These are phyloP conservation scores for Osmoderma eremita DNA, from an alignment of 2,888 invertebrate species.

Conservation along the genomic window DNA sequence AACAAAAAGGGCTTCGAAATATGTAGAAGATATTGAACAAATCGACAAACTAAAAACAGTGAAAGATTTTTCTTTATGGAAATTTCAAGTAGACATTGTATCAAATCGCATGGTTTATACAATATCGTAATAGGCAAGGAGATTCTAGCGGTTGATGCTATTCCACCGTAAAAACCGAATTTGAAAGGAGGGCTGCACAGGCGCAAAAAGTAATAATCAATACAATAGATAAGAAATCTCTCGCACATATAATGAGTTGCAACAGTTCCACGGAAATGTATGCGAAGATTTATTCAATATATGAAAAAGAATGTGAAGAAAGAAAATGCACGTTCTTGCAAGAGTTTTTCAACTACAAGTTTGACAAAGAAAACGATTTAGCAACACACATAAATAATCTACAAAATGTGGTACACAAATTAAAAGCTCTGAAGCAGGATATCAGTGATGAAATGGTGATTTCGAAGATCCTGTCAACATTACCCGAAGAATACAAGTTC, in stretches of 20 bases:
- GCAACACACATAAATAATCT: conserved; percentile 39
- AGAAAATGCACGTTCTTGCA: conserved; percentile 41
- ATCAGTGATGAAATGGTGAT: no score
- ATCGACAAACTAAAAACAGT: no score
- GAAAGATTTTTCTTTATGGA: no score
- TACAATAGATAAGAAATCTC: conserved; percentile 45
- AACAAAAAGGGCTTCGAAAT: no score
- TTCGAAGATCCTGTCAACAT: no score
- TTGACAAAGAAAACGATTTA: conserved; percentile 38
- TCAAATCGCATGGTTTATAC: neutral
- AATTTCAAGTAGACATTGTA: neutral
- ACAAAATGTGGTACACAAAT: conserved; percentile 41
- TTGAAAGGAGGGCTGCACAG: conserved; percentile 45
- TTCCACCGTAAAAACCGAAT: conserved; percentile 20
- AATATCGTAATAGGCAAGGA: no score
- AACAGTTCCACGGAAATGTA: conserved; percentile 41
- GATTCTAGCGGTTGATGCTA: no score
- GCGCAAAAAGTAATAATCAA: conserved; percentile 51
- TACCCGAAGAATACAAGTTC: no score
- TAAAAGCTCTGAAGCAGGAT: conserved; percentile 19
- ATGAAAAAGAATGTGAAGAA: conserved; percentile 40
- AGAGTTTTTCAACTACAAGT: conserved; percentile 44
- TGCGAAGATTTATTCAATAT: conserved; percentile 34
- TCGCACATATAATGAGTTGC: conserved; percentile 43
- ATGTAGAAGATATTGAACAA: no score